Evolutionary conservation across 2,797 vertebrate genomes (phyloP).

Genomic region (Micropoecilia bifurca): DNA sequence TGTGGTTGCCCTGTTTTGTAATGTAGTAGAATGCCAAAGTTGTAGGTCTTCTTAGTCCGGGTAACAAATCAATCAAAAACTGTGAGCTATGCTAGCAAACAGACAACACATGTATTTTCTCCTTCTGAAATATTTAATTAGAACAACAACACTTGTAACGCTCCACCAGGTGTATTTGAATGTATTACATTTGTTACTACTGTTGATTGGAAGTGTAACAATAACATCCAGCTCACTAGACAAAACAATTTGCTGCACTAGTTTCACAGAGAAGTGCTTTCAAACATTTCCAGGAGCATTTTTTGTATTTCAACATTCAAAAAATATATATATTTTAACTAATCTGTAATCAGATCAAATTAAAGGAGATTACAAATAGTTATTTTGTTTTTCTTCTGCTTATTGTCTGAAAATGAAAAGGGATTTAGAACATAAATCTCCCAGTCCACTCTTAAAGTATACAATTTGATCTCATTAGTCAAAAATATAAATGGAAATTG

Average conservation of each 20-base stretch:
- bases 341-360: neutral
- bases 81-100: neutral
- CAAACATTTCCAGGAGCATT: neutral
- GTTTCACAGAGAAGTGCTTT: neutral
- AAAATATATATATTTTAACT: neutral
- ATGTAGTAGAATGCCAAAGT: neutral
- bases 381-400: neutral
- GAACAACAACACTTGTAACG: neutral
- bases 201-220: neutral
- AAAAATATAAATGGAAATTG: neutral
- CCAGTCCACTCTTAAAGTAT: neutral
- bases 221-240: neutral
- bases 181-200: neutral
- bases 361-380: neutral
- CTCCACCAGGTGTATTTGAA: neutral
- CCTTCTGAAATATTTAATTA: neutral
- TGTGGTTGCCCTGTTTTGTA: neutral
- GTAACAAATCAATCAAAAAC: neutral
- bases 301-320: neutral
- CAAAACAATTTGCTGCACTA: neutral
- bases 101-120: neutral
- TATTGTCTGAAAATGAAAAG: neutral
- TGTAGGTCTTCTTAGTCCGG: neutral
- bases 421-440: neutral
- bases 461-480: neutral